Base-by-base conservation (phyloP, 2,113 vertebrate species). In the Oryzias woworae region DNA sequence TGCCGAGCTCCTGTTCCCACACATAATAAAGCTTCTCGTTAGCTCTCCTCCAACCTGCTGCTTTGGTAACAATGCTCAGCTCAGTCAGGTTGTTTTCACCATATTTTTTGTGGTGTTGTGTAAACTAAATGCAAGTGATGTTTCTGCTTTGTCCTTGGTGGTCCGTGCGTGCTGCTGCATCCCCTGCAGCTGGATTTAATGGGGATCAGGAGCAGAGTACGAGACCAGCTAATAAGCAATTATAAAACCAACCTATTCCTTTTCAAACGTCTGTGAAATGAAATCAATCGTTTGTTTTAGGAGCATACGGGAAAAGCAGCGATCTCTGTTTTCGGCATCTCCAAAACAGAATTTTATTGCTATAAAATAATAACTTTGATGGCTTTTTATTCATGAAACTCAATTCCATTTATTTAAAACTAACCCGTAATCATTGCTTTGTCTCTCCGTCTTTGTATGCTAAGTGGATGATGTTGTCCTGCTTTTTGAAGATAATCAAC, bases 401-500 rank as follows among this genome's bases (percentile, higher is more conserved):
- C 60, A 70, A 81, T 65, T 73, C n/a, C 60, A 58, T 59, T 46
- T 64, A 75, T 64, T 73, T 70, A 46, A 23, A 67, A 73, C 78
- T 77, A 66, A 70, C 68, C 68, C 58, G 71, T 60, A 67, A 73
- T 78, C 60, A 49, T 28, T 51, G 51, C 72, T 79, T 71, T 72
- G 63, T 69, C 69, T 76, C 50, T 51, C 66, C 31, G 58, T 54
- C 67, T 62, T 80, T 56, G 64, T 60, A 66, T 69, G 43, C 71
- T 15, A 50, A 77, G 62, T 59, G 69, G 42, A 49, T 56, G 60
- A 66, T 80, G 46, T 52, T 26, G 14, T 71, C 61, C 72, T 44
- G 54, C 66, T 61, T 69, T 58, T 52, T 77, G 14, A 59, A 75
- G 53, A 79, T 76, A 82, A 86, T 87, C 77, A 75, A 65, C 62